phyloP scores from a whole-genome alignment of 2,888 invertebrate species.

The Scaptomyza cyrtandrae region DNA sequence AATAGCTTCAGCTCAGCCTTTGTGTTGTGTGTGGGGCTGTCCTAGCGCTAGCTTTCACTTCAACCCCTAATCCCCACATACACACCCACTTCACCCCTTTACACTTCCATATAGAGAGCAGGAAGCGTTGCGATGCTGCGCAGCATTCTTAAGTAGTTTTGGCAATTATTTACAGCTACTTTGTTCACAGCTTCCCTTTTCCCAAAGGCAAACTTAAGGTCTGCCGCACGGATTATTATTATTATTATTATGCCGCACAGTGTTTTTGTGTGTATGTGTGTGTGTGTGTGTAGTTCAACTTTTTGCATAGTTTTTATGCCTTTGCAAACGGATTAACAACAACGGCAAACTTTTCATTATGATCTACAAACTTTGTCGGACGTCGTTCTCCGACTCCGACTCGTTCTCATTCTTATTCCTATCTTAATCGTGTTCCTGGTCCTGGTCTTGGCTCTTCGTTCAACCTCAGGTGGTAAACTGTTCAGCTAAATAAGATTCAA shows the following conservation, averaged over 20 bases:
- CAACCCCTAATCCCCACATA: background rate
- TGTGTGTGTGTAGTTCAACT: slow-evolving; percentile 56
- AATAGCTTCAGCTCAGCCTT: slow-evolving; percentile 39
- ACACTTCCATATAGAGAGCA: slow-evolving; percentile 15
- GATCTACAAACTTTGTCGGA: slow-evolving; percentile 70
- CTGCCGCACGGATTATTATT: slow-evolving; percentile 80
- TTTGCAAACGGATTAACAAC: slow-evolving; percentile 74
- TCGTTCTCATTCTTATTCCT: background rate
- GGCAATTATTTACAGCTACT: slow-evolving; percentile 81
- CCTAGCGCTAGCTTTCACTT: slow-evolving; percentile 15
- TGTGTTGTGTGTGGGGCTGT: slow-evolving; percentile 68
- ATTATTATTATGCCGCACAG: slow-evolving; percentile 69
- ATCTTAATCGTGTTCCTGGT: background rate
- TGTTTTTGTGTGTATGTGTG: background rate
- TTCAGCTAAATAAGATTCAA: slow-evolving; percentile 56
- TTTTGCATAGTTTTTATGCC: slow-evolving; percentile 76
- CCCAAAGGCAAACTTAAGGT: slow-evolving; percentile 40
- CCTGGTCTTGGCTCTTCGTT: background rate
- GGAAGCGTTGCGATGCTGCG: slow-evolving; percentile 67
- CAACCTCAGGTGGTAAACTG: slow-evolving; percentile 70
- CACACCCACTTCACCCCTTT: too few species aligned
- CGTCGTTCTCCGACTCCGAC: background rate
- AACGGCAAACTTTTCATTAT: slow-evolving; percentile 72
- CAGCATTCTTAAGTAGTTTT: slow-evolving; percentile 81
- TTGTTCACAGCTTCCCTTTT: slow-evolving; percentile 26